Evolutionary conservation across 1,140 invertebrate species (phyloP).

Genomic region (Octopus sinensis): DNA sequence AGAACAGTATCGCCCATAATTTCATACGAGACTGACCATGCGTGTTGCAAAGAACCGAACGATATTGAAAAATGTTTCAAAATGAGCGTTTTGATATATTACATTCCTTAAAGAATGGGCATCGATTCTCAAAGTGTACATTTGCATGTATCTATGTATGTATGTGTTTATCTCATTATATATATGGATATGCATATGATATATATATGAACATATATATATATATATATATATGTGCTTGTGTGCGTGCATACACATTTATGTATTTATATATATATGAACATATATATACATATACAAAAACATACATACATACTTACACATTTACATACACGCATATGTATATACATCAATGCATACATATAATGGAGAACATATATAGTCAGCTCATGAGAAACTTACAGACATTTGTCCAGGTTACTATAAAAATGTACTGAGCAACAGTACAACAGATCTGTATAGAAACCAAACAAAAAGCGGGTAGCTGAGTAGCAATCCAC

Average conservation of each 20-base stretch:
- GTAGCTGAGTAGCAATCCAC: too few species aligned
- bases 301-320: not conserved
- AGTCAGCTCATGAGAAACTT: too few species aligned
- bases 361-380: not conserved
- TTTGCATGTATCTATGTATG: not conserved
- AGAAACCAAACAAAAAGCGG: too few species aligned
- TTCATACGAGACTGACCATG: too few species aligned
- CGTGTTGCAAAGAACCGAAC: too few species aligned
- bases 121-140: not conserved
- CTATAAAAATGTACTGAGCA: too few species aligned
- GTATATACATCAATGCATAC: not conserved
- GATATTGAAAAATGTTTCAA: too few species aligned
- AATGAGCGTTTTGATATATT: too few species aligned
- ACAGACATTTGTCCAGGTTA: too few species aligned
- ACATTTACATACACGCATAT: not conserved
- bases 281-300: not conserved
- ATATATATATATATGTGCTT: not conserved
- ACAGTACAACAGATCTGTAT: too few species aligned
- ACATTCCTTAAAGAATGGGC: too few species aligned
- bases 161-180: not conserved
- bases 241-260: not conserved
- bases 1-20: too few species aligned
- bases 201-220: not conserved
- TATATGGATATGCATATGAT: not conserved
- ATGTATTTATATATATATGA: not conserved